phyloP scores from a whole-genome alignment of 2,113 vertebrate genomes.

The Ceuthmochares aereus region DNA sequence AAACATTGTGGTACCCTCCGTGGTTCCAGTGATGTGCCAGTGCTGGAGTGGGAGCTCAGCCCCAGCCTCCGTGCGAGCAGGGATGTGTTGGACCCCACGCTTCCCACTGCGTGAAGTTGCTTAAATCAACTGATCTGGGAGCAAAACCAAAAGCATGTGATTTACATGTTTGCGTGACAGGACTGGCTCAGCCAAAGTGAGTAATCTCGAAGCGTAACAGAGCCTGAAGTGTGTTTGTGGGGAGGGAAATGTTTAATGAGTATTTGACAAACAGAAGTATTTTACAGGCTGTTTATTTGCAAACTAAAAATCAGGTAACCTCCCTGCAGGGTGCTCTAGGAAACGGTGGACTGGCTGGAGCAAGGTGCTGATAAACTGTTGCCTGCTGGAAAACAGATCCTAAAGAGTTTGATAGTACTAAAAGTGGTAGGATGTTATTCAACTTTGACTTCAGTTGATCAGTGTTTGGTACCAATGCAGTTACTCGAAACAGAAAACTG shows the following conservation, averaged over 20 bases:
- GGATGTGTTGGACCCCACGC: rapidly evolving
- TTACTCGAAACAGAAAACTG: background rate
- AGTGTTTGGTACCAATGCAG: background rate
- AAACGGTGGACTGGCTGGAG: background rate
- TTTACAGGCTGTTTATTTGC: background rate
- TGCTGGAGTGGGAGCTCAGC: rapidly evolving
- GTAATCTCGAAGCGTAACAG: background rate
- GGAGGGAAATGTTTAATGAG: background rate
- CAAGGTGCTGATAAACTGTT: background rate
- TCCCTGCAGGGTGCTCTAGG: background rate
- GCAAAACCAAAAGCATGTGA: background rate
- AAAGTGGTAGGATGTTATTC: background rate
- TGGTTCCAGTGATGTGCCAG: rapidly evolving
- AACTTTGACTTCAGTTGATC: background rate
- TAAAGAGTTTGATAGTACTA: background rate
- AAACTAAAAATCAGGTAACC: background rate
- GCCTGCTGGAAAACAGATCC: background rate
- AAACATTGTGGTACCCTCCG: background rate
- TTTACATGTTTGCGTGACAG: background rate
- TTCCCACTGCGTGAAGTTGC: background rate
- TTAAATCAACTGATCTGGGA: background rate
- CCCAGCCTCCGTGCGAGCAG: background rate
- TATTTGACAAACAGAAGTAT: background rate
- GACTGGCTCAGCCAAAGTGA: background rate
- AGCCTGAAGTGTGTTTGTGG: background rate